Evolutionary conservation across 2,888 invertebrate genomes (phyloP).

Genomic region (Hyalella azteca): DNA sequence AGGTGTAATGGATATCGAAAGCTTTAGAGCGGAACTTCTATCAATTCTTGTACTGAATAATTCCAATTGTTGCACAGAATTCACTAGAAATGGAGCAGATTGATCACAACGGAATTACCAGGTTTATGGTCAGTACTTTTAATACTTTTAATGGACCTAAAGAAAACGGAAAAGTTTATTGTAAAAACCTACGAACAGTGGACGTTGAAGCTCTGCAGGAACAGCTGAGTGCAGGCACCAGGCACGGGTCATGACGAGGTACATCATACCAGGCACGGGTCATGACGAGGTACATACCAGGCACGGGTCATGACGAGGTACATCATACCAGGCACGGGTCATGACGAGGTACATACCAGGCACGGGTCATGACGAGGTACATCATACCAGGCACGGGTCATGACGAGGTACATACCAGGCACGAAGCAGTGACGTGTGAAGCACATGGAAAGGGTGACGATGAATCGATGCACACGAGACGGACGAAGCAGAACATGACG

Average conservation of each 20-base stretch:
- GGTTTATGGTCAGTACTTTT: too few relatives aligned
- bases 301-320: neutral
- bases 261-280: neutral
- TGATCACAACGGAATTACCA: too few relatives aligned
- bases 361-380: neutral
- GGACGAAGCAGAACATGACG: too few relatives aligned
- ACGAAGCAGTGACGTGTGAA: neutral
- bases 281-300: neutral
- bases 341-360: neutral
- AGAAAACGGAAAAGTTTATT: neutral
- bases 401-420: too few relatives aligned
- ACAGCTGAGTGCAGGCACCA: neutral
- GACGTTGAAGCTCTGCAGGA: slow-evolving; percentile 18
- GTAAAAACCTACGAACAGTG: neutral
- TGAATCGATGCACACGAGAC: too few relatives aligned
- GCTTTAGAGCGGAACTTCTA: too few relatives aligned
- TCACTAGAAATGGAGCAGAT: too few relatives aligned
- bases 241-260: neutral
- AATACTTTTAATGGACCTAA: too few relatives aligned
- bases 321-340: neutral
- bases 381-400: neutral
- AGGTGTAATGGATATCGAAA: too few relatives aligned
- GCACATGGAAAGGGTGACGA: neutral
- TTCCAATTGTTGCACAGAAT: too few relatives aligned
- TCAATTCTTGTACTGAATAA: too few relatives aligned